Base-by-base conservation (phyloP, 2,888 invertebrate genomes). In the Aleiodes alternator region DNA sequence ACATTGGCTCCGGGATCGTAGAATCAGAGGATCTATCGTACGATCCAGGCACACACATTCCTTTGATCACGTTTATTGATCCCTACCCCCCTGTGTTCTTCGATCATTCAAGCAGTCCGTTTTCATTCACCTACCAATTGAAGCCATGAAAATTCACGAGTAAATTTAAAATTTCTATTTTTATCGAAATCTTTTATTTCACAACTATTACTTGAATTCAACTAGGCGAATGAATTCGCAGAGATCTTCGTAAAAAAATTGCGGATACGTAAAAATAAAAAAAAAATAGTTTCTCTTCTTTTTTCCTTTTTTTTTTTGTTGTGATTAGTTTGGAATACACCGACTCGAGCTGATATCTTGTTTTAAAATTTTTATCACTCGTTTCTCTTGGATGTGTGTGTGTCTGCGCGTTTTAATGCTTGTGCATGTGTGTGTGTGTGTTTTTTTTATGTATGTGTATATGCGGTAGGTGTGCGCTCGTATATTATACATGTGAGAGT, bases 1-100 rank as follows among this genome's bases (percentile, higher is more conserved):
- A 48, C n/a, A n/a, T 51, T 23, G 23, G 34, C 29, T 56, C 71
- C 71, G 71, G 71, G 71, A 71, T 11, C 48, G 50, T 71, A 71
- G 71, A 57, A 50, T 29, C 11, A 23, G 48, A 59, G 31, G 50
- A 71, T 71, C 68, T 68, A 64, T 68, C 38, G 38, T 61, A 29
- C 16, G 61, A 61, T 61, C 38, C 61, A 31, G n/a, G 34, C 34
- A 59, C 31, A 53, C 34, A 59, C 31, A 53, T 34, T 38, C 38
- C 14, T 43, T 61, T 38, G 38, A 38, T 61, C 43, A 43, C 38
- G n/a, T 61, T 61, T 61, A 61, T 61, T 14, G 61, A 61, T 64
- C 64, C 64, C 11, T 6, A 34, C 34, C 16, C 23, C 23, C 23
- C 23, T 23, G 4, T 5, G 23, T 8, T 23, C 23, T 64, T 23